These are phyloP conservation scores for Axea sp. DNA, from an alignment of 2,888 invertebrate species.

Conservation along the genomic window DNA sequence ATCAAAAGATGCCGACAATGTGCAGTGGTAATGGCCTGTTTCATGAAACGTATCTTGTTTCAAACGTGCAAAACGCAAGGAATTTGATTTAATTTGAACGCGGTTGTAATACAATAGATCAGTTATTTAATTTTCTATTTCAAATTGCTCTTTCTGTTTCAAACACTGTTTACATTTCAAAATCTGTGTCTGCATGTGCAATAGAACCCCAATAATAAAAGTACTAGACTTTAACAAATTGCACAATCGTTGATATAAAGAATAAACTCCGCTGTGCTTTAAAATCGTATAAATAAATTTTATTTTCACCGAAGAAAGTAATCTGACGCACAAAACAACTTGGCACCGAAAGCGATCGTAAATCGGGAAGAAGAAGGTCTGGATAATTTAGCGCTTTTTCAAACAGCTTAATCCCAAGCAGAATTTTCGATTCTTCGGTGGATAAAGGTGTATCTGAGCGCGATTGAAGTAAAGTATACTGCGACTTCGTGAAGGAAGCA, in stretches of 20 bases:
- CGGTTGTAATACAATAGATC: no score
- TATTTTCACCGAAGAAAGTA: not conserved
- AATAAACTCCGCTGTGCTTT: no score
- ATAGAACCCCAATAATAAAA: no score
- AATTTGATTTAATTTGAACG: slow-evolving; percentile 2
- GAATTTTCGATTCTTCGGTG: slow-evolving; percentile 50
- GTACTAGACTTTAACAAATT: no score
- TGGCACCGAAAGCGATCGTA: slow-evolving; percentile 6
- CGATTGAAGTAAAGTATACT: slow-evolving; percentile 51
- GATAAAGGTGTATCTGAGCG: slow-evolving; percentile 39
- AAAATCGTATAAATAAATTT: no score
- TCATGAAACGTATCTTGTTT: slow-evolving; percentile 17
- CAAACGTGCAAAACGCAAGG: slow-evolving; percentile 5
- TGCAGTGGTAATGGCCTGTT: slow-evolving; percentile 28
- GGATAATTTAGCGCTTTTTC: slow-evolving; percentile 47
- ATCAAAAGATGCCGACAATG: slow-evolving; percentile 34
- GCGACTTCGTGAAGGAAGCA: slow-evolving; percentile 22
- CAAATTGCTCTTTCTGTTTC: no score
- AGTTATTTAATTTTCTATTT: no score
- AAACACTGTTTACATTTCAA: no score
- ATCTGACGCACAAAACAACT: not conserved
- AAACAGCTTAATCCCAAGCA: slow-evolving; percentile 48
- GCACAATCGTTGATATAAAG: no score
- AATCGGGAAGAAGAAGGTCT: slow-evolving; percentile 12
- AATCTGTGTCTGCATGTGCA: no score